Conservation (phyloP, 2,113 vertebrate genomes). For the Passer montanus region DNA sequence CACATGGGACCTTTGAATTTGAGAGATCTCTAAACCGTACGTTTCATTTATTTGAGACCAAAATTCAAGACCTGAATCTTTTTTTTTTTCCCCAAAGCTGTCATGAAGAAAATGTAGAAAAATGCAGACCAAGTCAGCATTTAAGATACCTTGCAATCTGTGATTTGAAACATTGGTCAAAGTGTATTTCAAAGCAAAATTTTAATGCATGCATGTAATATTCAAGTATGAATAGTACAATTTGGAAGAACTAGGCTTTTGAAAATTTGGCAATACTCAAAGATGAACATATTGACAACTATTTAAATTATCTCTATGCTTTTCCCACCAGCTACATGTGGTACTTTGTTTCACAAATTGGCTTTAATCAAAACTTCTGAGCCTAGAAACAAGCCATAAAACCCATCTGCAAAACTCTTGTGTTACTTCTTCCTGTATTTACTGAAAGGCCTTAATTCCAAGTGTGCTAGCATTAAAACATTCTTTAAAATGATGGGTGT, state of each 20-base stretch:
- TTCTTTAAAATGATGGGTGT: neutral
- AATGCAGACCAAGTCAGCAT: neutral
- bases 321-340: neutral
- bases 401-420: neutral
- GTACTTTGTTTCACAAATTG: constrained; percentile 2
- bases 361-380: neutral
- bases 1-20: neutral
- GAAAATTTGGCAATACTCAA: neutral
- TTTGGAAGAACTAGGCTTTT: neutral
- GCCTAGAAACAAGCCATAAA: neutral
- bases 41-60: neutral
- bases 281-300: neutral
- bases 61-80: neutral
- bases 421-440: neutral
- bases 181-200: neutral
- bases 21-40: neutral
- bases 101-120: neutral
- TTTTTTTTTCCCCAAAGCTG: neutral
- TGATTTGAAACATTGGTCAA: neutral
- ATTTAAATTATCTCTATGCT: neutral
- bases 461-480: neutral
- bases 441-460: neutral
- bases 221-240: neutral
- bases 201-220: neutral
- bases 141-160: neutral